Base-by-base conservation (phyloP, 2,797 vertebrate genomes). In the Hypotaenidia okinawae region DNA sequence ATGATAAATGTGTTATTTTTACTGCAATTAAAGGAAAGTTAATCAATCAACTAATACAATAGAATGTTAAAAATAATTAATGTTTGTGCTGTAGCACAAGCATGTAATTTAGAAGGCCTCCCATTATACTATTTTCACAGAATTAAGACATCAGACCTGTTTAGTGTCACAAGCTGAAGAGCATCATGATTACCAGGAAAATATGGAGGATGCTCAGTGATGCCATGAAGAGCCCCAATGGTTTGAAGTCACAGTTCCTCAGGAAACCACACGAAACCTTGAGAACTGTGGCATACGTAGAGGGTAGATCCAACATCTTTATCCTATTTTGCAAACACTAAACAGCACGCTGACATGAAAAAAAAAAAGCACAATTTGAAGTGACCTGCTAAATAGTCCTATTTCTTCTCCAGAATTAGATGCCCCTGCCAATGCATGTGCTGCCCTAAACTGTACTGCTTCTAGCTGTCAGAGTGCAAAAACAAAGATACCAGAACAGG, bases 381-480 rank as follows among this genome's bases (percentile, higher is more conserved):
- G 68, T 1, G n/a, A 93, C 27, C 25, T 83, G 41, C 41, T 80
- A 66, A 70, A 24, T n/a, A 69, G 62, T 39, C 43, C 37, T 91
- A 61, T 54, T 58, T 73, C 52, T 86, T 84, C 93, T 83, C 70
- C 78, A 91, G 84, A 63, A 90, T 89, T 43, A 78, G 62, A 62
- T 64, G 64, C 61, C 55, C 37, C 62, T 66, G 85, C 25, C 13
- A 81, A 83, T 45, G 35, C 30, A 67, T 51, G 55, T 19, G 35
- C 43, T 89, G 18, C 16, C 61, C 87, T 63, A 66, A 62, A 89
- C 64, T 13, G 39, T 37, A 22, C 59, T 23, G 22, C 30, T 83
- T 57, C 6, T 35, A 47, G 80, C 47, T 86, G 77, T 22, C 52
- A 73, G 90, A 84, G 39, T 15, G 43, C 54, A 87, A 67, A 73